A percentile compares a stretch with the other conserved stretches of the same genome.
Evolutionary conservation across 53 echinoderm and acorn worm genomes (phyloP).

Genomic region (Temnopleurus reevesii): DNA sequence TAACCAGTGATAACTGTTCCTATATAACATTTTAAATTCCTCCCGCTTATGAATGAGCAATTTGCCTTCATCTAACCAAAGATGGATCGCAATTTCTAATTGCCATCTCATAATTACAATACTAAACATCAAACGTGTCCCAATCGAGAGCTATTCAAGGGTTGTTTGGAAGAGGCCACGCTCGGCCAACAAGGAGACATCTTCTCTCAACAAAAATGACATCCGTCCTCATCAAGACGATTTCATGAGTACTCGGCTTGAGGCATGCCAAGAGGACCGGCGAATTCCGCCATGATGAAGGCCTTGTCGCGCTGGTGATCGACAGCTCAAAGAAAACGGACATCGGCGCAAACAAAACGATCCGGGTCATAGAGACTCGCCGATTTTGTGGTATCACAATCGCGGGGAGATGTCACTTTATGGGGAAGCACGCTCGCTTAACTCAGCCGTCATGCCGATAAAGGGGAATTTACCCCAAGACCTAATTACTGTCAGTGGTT

Average conservation of each 20-base stretch:
- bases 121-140: constrained; percentile 7
- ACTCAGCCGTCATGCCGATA: background rate
- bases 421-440: constrained; percentile 14
- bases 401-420: no score
- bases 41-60: no score
- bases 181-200: background rate
- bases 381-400: background rate
- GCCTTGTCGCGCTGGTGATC: background rate
- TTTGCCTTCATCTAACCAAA: no score
- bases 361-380: background rate
- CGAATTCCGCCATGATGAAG: constrained; percentile 24
- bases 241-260: constrained; percentile 2
- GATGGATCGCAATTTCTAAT: no score
- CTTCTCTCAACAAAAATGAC: constrained; percentile 5
- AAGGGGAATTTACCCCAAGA: no score
- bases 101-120: background rate
- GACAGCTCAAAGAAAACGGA: constrained; percentile 31
- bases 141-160: background rate
- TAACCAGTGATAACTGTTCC: no score
- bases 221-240: background rate
- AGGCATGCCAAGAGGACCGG: background rate
- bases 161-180: background rate
- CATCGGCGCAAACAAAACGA: background rate
- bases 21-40: no score
- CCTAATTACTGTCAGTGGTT: no score